These are phyloP conservation scores for Mormoops blainvillei DNA, from an alignment of 2,113 vertebrate species.

Conservation along the genomic window DNA sequence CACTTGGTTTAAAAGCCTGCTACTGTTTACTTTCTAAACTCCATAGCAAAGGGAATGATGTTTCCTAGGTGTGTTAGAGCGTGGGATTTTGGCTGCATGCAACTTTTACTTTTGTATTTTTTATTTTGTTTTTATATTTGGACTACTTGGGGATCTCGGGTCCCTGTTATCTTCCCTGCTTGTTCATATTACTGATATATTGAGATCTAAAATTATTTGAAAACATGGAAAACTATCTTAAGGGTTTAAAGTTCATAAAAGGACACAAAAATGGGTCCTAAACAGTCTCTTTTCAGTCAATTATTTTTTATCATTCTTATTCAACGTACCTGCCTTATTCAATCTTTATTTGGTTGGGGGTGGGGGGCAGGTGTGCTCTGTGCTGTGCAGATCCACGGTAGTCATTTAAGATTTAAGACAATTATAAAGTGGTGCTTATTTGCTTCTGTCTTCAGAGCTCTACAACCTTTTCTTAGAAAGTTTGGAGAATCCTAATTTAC, in stretches of 20 bases:
- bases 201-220: conserved; percentile 43
- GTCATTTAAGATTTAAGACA: background rate
- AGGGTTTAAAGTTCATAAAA: background rate
- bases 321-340: background rate
- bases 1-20: conserved; percentile 46
- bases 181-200: conserved; percentile 27
- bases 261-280: background rate
- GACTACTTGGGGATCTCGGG: background rate
- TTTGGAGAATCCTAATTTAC: background rate
- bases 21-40: conserved; percentile 57
- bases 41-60: background rate
- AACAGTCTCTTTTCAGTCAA: background rate
- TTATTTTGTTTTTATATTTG: conserved; percentile 47
- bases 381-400: background rate
- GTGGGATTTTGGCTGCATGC: background rate
- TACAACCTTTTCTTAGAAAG: background rate
- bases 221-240: background rate
- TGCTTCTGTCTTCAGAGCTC: background rate
- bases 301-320: background rate
- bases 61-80: conserved; percentile 29
- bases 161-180: conserved; percentile 26
- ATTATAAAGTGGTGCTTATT: background rate
- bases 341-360: background rate
- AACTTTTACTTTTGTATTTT: conserved; percentile 50
- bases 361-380: background rate